Percentiles rank a stretch among this genome's conserved stretches.
Conservation (phyloP, 2,797 vertebrate genomes). For the Sebastes steindachneri region DNA sequence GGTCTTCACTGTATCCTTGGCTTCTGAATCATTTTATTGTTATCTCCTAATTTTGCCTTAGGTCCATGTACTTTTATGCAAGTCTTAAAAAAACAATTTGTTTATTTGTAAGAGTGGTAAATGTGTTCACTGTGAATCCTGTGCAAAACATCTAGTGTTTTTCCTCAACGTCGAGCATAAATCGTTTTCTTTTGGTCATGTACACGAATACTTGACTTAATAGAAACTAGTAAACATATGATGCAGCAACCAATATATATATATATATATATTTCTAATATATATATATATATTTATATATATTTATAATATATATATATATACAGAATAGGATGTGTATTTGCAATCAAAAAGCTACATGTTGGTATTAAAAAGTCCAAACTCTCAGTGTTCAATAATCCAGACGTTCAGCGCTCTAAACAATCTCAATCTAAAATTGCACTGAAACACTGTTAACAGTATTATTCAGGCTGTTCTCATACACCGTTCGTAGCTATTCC, state of each 20-base stretch:
- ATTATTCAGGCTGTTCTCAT: too few species aligned
- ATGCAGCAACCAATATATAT: background rate
- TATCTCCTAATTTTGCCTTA: conserved; percentile 57
- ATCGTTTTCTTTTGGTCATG: background rate
- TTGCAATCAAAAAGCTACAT: background rate
- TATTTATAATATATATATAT: too few species aligned
- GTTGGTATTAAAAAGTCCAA: background rate
- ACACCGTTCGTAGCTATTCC: too few species aligned
- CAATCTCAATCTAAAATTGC: background rate
- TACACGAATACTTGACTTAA: background rate
- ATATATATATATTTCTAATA: too few species aligned
- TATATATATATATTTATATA: too few species aligned
- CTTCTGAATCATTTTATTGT: conserved; percentile 43
- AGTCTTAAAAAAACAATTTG: conserved; percentile 15
- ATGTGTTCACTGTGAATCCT: conserved; percentile 1
- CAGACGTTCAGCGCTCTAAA: background rate
- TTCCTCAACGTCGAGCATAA: background rate
- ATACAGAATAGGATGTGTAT: too few species aligned
- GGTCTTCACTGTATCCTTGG: conserved; percentile 53
- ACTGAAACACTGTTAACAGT: background rate
- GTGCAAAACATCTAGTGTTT: background rate
- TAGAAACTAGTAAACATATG: background rate
- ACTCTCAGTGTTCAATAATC: background rate
- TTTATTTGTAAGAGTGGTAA: conserved; percentile 4
- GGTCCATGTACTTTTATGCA: conserved; percentile 27